Base-by-base conservation (phyloP, 2,888 invertebrate species). In the Eupelmus urozonus region DNA sequence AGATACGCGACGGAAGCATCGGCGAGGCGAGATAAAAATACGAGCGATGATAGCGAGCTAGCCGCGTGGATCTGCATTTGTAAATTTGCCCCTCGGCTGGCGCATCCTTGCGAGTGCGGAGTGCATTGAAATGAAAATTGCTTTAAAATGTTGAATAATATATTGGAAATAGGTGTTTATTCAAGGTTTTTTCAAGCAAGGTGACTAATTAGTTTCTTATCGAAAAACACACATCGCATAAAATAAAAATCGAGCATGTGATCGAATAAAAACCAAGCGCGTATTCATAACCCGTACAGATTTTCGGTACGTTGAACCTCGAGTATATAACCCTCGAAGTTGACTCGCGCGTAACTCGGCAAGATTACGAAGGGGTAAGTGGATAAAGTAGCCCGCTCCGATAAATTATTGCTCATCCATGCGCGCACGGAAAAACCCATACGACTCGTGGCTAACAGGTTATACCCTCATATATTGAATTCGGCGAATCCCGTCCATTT, bases 401-500 rank as follows among this genome's bases (percentile, higher is more conserved):
- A 45, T 69, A 69, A 76, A 70, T 76, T 70, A 76, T 70, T 80
- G 74, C 45, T 63, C 77, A 49, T 25, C 59, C 69, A 77, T 77
- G 73, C 77, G 59, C 42, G 60, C 34, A 40, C 9, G 45, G 45
- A 55, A 62, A 60, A 70, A 42, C 55, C 40, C 69, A 49, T 55
- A 55, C 16, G 27, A 23, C 51, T n/a, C 25, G 16, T 25, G 7
- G 13, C 74, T n/a, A n/a, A n/a, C n/a, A n/a, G n/a, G n/a, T n/a
- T n/a, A n/a, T n/a, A n/a, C n/a, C n/a, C n/a, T n/a, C n/a, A n/a
- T 40, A 66, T 79, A 79, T 81, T 79, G 65, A 34, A 81, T 79
- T 81, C 60, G 57, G 49, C 40, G 65, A 65, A 49, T 11, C 18
- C 3, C 29, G 34, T 16, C 34, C 20, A n/a, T 20, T 65, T 76